Percentiles rank a stretch among this genome's conserved stretches.
phyloP scores from a whole-genome alignment of 53 echinoderm and acorn worm species.

The Paelopatides confundens region DNA sequence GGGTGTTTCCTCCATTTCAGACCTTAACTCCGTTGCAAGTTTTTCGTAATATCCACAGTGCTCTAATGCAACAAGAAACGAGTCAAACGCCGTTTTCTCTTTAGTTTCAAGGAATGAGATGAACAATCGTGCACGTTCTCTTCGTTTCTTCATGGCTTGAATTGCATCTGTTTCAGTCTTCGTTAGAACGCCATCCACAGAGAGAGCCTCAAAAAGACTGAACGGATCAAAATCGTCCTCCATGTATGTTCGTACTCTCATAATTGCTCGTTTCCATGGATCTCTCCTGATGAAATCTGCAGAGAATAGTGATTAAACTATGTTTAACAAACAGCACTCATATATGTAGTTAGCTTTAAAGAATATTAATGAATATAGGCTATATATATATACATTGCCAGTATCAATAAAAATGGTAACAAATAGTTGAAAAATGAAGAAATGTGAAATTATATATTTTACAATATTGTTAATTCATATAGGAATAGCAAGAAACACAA shows the following conservation, averaged over 20 bases:
- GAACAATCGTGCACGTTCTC: neutral
- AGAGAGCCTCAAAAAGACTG: neutral
- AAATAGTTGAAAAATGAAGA: too few relatives aligned
- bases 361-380: too few relatives aligned
- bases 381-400: too few relatives aligned
- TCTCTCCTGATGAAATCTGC: neutral
- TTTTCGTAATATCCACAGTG: neutral
- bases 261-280: neutral
- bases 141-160: neutral
- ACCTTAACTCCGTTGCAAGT: neutral
- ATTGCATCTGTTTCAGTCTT: neutral
- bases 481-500: too few relatives aligned
- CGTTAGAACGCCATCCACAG: neutral
- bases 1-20: neutral
- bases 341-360: too few relatives aligned
- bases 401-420: too few relatives aligned
- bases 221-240: neutral
- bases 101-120: neutral
- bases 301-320: neutral
- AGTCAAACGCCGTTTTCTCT: neutral
- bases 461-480: too few relatives aligned
- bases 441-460: too few relatives aligned
- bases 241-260: neutral
- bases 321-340: too few relatives aligned
- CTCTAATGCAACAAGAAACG: neutral